Evolutionary conservation across 2,797 vertebrate genomes (phyloP).

Genomic region (Bryconaethiops microstoma): DNA sequence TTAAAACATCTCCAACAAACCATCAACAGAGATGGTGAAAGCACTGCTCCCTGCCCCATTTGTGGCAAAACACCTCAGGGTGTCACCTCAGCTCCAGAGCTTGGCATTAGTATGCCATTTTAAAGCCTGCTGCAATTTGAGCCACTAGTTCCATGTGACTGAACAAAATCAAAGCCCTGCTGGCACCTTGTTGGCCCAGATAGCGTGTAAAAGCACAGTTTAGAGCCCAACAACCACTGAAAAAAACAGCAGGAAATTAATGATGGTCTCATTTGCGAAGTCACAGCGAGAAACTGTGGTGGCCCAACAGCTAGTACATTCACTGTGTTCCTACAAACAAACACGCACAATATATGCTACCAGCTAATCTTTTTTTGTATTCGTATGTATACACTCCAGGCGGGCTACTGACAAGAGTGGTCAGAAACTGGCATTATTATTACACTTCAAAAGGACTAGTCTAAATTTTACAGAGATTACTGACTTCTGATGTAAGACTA

Average conservation of each 20-base stretch:
- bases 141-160: constrained; percentile 58
- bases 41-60: neutral
- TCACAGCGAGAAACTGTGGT: neutral
- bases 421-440: no score
- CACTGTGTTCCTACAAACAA: neutral
- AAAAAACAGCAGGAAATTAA: neutral
- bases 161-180: constrained; percentile 48
- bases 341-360: neutral
- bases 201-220: neutral
- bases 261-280: neutral
- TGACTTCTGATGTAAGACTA: no score
- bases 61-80: neutral
- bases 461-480: no score
- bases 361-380: neutral
- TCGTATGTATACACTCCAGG: no score
- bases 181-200: constrained; percentile 15
- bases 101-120: neutral
- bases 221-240: neutral
- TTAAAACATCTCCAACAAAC: neutral
- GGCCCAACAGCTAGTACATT: neutral
- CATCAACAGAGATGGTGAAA: neutral
- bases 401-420: no score
- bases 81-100: neutral
- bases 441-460: no score
- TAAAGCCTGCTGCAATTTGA: constrained; percentile 27